Conservation (phyloP, 2,888 invertebrate genomes). For the Melanophora roralis region DNA sequence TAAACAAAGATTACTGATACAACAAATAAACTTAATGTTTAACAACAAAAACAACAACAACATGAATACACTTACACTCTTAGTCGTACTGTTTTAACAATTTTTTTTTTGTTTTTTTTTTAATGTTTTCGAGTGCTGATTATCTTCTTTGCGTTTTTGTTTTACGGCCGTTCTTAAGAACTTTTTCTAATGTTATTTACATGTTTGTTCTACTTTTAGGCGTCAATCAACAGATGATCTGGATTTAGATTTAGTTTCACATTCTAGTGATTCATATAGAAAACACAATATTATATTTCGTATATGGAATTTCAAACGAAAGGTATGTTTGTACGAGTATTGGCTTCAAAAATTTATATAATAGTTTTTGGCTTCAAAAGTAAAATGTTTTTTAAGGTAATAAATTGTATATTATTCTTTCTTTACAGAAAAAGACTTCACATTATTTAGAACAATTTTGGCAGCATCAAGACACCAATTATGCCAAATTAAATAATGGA, state of each 20-base stretch:
- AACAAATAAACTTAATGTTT: neutral
- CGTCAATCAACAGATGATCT: slow-evolving; percentile 71
- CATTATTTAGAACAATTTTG: slow-evolving; percentile 75
- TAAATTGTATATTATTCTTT: neutral
- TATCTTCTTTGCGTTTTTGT: neutral
- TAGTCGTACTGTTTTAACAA: neutral
- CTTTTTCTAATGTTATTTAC: neutral
- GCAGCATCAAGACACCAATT: slow-evolving; percentile 72
- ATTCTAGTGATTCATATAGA: slow-evolving; percentile 66
- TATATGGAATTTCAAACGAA: slow-evolving; percentile 71
- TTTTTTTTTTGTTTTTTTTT: slow-evolving; percentile 23
- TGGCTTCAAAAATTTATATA: neutral
- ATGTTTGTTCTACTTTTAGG: slow-evolving; percentile 64
- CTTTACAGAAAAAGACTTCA: slow-evolving; percentile 69
- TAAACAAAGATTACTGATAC: too few relatives aligned
- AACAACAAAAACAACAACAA: neutral
- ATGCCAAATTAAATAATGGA: slow-evolving; percentile 71
- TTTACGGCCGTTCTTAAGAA: neutral
- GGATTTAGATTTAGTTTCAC: slow-evolving; percentile 72
- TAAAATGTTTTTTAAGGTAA: neutral
- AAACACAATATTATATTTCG: slow-evolving; percentile 68
- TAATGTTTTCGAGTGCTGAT: slow-evolving; percentile 31
- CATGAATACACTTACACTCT: too few relatives aligned
- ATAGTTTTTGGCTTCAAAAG: neutral
- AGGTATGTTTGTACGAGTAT: slow-evolving; percentile 68